These are phyloP conservation scores for Drosophila mulleri DNA, from an alignment of 2,888 invertebrate genomes.

Conservation along the genomic window DNA sequence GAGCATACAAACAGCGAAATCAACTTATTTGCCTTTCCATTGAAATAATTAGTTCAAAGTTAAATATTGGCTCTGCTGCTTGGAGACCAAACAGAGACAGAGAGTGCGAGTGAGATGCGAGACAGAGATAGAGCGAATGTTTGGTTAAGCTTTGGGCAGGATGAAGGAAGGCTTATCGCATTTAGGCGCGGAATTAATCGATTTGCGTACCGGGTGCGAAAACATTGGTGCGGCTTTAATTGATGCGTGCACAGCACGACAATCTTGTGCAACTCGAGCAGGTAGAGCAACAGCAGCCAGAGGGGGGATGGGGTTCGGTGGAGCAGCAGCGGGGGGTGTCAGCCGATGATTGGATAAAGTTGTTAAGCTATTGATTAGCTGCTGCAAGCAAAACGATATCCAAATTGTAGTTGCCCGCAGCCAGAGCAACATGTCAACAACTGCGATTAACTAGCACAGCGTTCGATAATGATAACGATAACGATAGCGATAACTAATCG, in stretches of 20 bases:
- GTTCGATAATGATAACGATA: not conserved
- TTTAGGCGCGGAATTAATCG: constrained; percentile 79
- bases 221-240: constrained; percentile 83
- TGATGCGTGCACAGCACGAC: constrained; percentile 78
- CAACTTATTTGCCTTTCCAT: constrained; percentile 82
- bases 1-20: constrained; percentile 55
- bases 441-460: constrained; percentile 28
- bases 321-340: constrained; percentile 4
- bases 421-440: constrained; percentile 41
- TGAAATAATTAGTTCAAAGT: constrained; percentile 84
- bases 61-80: constrained; percentile 75
- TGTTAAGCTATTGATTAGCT: constrained; percentile 59
- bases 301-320: not conserved
- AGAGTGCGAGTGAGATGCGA: not conserved
- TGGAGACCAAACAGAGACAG: not conserved
- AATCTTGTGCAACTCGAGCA: constrained; percentile 14
- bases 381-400: constrained; percentile 14
- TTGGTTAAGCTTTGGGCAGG: constrained; percentile 11
- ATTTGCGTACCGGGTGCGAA: constrained; percentile 83
- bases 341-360: constrained; percentile 55
- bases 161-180: constrained; percentile 66
- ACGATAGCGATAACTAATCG: constrained; percentile 4
- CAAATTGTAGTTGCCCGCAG: constrained; percentile 22
- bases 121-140: not conserved
- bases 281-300: not conserved